Evolutionary conservation across 2,797 vertebrate species (phyloP).

Genomic region (Epinephelus malabaricus): DNA sequence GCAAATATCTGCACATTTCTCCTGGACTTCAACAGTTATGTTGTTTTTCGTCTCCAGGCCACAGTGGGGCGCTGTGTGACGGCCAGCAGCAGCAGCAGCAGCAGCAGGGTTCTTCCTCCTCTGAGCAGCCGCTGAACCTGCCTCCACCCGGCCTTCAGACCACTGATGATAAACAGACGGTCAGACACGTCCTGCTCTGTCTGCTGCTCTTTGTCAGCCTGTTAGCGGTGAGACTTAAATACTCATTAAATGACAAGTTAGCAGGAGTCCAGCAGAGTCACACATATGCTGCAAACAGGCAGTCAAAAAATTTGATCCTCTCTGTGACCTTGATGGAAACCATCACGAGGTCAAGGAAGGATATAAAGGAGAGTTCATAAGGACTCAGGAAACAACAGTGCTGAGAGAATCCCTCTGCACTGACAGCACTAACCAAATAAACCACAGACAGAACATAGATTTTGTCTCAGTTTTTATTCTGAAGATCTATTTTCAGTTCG

Average conservation of each 20-base stretch:
- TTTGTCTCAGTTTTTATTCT: too few relatives aligned
- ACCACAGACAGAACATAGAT: too few relatives aligned
- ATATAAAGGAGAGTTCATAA: too few relatives aligned
- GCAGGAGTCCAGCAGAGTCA: too few relatives aligned
- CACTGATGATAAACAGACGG: constrained; percentile 90
- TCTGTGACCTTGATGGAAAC: too few relatives aligned
- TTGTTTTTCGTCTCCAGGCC: constrained; percentile 77
- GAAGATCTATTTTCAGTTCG: too few relatives aligned
- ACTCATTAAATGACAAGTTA: neutral
- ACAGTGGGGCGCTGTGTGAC: constrained; percentile 85
- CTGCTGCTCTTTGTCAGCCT: constrained; percentile 94
- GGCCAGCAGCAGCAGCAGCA: constrained; percentile 59
- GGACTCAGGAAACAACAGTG: too few relatives aligned
- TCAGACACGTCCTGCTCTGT: constrained; percentile 94
- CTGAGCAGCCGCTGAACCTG: constrained; percentile 87
- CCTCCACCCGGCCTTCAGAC: constrained; percentile 85
- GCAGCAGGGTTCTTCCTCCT: constrained; percentile 38
- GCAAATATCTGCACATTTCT: neutral
- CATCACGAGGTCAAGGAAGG: too few relatives aligned
- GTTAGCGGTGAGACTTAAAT: constrained; percentile 89
- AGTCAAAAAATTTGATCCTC: too few relatives aligned
- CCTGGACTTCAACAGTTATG: neutral
- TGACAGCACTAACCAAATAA: too few relatives aligned
- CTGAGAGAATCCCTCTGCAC: too few relatives aligned
- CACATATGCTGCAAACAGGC: too few relatives aligned